Evolutionary conservation across 2,797 vertebrate genomes (phyloP).

Genomic region (Sarcoramphus papa): DNA sequence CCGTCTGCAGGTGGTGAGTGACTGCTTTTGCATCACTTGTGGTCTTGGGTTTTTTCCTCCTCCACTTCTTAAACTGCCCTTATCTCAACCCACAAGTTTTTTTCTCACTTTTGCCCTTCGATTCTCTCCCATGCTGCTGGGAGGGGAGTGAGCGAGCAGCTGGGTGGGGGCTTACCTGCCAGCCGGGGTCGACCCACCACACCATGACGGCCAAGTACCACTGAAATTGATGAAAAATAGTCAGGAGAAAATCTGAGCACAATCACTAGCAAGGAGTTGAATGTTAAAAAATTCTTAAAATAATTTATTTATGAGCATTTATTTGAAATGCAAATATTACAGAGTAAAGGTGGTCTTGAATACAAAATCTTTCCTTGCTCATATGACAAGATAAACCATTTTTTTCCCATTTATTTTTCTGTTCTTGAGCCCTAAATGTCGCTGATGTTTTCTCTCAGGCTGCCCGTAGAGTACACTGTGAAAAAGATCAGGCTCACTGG

Average conservation of each 20-base stretch:
- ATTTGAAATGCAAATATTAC: not conserved
- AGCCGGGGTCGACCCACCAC: not conserved
- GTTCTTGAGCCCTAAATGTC: constrained; percentile 56
- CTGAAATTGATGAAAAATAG: not conserved
- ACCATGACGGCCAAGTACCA: not conserved
- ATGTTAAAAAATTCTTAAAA: not conserved
- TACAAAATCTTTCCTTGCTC: not conserved
- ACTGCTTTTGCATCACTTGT: not conserved
- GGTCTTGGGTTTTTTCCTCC: not conserved
- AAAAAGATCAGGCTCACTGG: not conserved
- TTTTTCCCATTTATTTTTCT: constrained; percentile 51
- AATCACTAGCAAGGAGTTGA: not conserved
- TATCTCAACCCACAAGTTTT: not conserved
- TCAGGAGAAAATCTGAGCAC: not conserved
- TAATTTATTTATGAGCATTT: not conserved
- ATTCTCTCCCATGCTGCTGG: not conserved
- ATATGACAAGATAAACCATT: constrained; percentile 57
- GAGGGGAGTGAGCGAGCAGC: not conserved
- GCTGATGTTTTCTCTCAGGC: not conserved
- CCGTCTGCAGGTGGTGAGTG: not conserved
- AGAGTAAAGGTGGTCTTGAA: not conserved
- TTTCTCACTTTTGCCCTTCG: not conserved
- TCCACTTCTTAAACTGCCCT: not conserved
- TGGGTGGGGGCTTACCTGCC: no score
- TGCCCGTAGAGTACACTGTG: constrained; percentile 27